Evolutionary conservation across 2,113 vertebrate genomes (phyloP).

Genomic region (Nesoenas mayeri): DNA sequence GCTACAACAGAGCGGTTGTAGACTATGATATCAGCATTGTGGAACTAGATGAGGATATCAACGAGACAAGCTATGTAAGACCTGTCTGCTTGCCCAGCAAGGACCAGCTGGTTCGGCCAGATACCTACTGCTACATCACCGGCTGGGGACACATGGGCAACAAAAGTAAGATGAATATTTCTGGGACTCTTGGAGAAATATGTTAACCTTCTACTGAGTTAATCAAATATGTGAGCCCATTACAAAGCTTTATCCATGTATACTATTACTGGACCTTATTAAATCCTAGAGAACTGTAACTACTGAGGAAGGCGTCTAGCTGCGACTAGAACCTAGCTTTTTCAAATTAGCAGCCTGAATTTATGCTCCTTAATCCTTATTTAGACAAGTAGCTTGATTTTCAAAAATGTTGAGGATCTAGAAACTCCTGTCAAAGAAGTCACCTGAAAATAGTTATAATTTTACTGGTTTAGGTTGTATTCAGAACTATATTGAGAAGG

Average conservation of each 20-base stretch:
- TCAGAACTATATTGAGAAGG: background rate
- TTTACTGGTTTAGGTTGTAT: background rate
- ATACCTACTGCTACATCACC: slow-evolving; percentile 95
- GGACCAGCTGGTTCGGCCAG: slow-evolving; percentile 76
- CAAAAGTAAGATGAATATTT: slow-evolving; percentile 82
- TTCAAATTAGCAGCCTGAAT: background rate
- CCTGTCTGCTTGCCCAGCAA: slow-evolving; percentile 87
- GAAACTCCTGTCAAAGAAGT: background rate
- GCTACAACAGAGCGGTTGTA: slow-evolving; percentile 90
- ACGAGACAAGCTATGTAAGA: slow-evolving; percentile 84
- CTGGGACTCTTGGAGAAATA: background rate
- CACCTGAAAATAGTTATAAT: background rate
- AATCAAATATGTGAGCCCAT: background rate
- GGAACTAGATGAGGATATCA: slow-evolving; percentile 82
- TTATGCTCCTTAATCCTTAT: background rate
- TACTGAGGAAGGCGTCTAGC: background rate
- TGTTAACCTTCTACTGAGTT: background rate
- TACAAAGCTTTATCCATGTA: background rate
- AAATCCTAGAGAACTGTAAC: background rate
- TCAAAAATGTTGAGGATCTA: background rate
- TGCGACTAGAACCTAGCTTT: background rate
- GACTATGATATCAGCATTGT: slow-evolving; percentile 97
- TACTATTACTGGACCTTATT: background rate
- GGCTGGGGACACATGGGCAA: slow-evolving; percentile 98
- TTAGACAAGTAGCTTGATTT: background rate